These are phyloP conservation scores for Anguilla megastoma DNA, from an alignment of 2,797 vertebrate species.

Conservation along the genomic window DNA sequence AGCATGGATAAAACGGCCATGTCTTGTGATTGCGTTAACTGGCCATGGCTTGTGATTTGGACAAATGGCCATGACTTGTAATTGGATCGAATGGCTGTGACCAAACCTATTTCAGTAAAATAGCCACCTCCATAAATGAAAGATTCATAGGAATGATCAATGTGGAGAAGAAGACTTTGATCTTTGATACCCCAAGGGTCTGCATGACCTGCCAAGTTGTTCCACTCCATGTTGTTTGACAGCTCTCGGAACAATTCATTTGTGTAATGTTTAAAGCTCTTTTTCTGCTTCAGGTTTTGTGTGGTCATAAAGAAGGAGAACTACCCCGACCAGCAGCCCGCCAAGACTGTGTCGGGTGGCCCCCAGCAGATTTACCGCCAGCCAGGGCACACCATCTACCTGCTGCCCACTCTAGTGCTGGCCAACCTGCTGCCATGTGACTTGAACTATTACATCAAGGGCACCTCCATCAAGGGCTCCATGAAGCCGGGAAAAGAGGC, in stretches of 20 bases:
- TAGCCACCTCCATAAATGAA: background rate
- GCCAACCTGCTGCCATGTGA: constrained; percentile 94
- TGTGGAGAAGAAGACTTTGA: background rate
- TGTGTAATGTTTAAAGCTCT: background rate
- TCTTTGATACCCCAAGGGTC: background rate
- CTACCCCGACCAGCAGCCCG: constrained; percentile 93
- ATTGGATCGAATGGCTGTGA: background rate
- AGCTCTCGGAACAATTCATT: background rate
- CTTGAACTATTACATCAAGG: constrained; percentile 91
- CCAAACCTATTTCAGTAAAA: background rate
- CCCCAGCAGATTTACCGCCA: constrained; percentile 93
- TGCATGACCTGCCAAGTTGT: background rate
- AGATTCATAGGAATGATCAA: background rate
- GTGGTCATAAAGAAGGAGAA: constrained; percentile 96
- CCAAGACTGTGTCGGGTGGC: constrained; percentile 81
- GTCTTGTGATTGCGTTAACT: background rate
- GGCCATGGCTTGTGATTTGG: background rate
- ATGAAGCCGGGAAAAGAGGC: constrained; percentile 91
- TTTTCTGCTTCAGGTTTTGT: constrained; percentile 78
- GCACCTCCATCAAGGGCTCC: constrained; percentile 80
- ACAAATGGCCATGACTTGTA: background rate
- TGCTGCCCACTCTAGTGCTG: constrained; percentile 90
- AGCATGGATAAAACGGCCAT: background rate
- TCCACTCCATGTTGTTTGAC: background rate
- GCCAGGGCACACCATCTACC: constrained; percentile 91